A percentile compares a stretch with the other conserved stretches of the same genome.
phyloP scores from a whole-genome alignment of 2,797 vertebrate genomes.

The Psittacula derbiana region DNA sequence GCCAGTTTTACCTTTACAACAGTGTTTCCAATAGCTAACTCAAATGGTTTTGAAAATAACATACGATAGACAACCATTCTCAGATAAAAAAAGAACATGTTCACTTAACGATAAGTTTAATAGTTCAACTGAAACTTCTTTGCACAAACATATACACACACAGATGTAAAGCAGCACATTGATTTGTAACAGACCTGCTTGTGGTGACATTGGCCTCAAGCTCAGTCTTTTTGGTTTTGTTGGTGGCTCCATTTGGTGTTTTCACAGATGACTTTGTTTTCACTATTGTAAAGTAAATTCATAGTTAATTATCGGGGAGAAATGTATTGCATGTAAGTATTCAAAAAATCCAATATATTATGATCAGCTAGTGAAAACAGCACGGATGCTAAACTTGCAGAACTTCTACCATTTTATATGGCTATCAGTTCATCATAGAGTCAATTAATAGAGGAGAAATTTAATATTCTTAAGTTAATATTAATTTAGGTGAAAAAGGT shows the following conservation, averaged over 20 bases:
- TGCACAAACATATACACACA: not conserved
- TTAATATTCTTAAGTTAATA: not conserved
- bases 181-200: slow-evolving; percentile 65
- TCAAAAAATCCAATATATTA: not conserved
- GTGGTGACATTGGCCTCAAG: slow-evolving; percentile 52
- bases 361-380: not conserved
- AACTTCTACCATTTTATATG: not conserved
- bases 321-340: not conserved
- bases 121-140: not conserved
- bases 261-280: slow-evolving; percentile 73
- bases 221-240: slow-evolving; percentile 71
- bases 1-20: not conserved
- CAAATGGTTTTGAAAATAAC: not conserved
- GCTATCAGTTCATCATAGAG: not conserved
- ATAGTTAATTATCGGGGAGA: slow-evolving; percentile 12
- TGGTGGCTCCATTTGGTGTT: slow-evolving; percentile 66
- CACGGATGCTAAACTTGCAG: not conserved
- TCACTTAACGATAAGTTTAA: not conserved
- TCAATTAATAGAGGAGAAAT: not conserved
- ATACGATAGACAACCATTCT: not conserved
- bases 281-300: slow-evolving; percentile 62
- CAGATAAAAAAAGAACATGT: not conserved
- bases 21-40: not conserved
- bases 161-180: not conserved
- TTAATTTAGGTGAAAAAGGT: not conserved